Evolutionary conservation across 2,113 vertebrate genomes (phyloP), one percentile per base, ranked within the genome.

Genomic region (Leptocoma aspasia): DNA sequence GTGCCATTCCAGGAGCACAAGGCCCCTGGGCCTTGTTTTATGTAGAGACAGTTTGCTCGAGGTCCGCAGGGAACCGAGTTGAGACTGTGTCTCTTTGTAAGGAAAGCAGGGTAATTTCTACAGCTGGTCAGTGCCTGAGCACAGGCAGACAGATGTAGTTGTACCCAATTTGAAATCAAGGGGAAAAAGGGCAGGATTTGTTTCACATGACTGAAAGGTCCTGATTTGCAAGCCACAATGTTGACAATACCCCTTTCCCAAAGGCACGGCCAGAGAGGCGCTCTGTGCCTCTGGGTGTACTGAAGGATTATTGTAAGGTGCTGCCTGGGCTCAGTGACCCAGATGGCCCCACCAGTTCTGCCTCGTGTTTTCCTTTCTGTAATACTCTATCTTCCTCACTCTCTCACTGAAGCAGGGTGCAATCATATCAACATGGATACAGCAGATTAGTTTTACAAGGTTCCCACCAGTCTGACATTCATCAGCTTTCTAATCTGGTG

Each of bases 391-490:
- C 91, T 64, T 86, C 75, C 82, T 66, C 59, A 8, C 35, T 37
- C 71, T 70, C 60, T 39, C 14, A 3, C 53, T 66, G 68, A 91
- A 91, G 82, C 75, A 70, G 82, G 78, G 60, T 33, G 69, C 94
- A 95, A 94, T 93, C 60, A 45, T 72, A 96, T 84, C 94, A 92
- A 72, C 80, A 86, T 89, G 95, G 93, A 92, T 61, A 82, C 69
- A 96, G 93, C 90, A 97, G 94, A 90, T 95, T 93, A 96, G 88
- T 68, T 96, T 93, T 96, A 96, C 94, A 94, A 96, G 90, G 80
- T 96, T 95, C 94, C 94, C 92, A 93, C 80, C 88, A 68, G 92
- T 28, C 57, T 94, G 92, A 89, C 92, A 94, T 94, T 39, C 93
- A 93, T 94, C 95, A 96, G 88, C 80, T 60, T 57, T 95, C 95